Percentiles rank a stretch among this genome's conserved stretches.
Conservation (phyloP, 2,888 invertebrate genomes). For the Loripinus fragilis region DNA sequence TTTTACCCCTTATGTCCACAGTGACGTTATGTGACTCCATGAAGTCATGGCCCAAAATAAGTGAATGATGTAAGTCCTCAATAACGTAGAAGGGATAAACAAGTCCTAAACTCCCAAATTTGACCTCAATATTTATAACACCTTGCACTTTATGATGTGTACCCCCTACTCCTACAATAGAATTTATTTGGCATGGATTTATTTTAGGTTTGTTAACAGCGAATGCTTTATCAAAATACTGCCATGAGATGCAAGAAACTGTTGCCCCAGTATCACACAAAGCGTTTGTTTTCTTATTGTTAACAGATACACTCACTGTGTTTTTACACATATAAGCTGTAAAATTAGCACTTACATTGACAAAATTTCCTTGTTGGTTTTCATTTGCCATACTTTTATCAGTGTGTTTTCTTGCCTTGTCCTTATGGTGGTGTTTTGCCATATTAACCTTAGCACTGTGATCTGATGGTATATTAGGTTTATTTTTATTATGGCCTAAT, state of each 20-base stretch:
- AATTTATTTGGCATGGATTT: conserved; percentile 7
- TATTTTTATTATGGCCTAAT: no score
- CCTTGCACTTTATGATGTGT: conserved; percentile 31
- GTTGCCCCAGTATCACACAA: conserved; percentile 1
- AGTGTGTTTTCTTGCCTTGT: no score
- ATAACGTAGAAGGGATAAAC: conserved; percentile 32
- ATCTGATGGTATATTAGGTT: no score
- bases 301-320: conserved; percentile 1
- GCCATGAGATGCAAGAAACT: neutral
- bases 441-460: no score
- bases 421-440: no score
- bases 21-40: conserved; percentile 19
- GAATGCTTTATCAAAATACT: neutral
- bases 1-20: conserved; percentile 12
- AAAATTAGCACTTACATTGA: conserved; percentile 30
- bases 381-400: no score
- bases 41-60: conserved; percentile 26
- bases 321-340: conserved; percentile 37
- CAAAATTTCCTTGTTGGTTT: no score
- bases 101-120: conserved; percentile 14
- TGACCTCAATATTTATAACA: conserved; percentile 19
- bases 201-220: conserved; percentile 4
- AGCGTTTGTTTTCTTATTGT: neutral
- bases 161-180: neutral
- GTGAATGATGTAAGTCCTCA: conserved; percentile 27